Evolutionary conservation across 2,797 vertebrate species (phyloP), one percentile per base, ranked within the genome.

Genomic region (Melanitta fusca): DNA sequence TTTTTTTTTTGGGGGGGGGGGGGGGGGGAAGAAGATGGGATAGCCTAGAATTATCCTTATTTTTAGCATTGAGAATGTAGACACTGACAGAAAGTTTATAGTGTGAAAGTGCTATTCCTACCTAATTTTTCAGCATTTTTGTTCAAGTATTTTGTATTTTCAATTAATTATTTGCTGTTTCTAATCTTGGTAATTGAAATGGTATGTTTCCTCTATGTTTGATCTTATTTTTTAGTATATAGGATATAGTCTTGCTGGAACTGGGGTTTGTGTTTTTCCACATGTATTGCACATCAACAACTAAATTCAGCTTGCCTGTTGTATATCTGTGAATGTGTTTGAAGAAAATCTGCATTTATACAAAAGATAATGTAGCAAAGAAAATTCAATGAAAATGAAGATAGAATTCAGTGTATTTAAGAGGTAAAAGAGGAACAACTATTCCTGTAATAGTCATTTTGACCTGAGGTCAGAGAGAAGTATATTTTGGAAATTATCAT

Each of bases 301-400:
- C 54, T 93, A 77, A 90, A 43, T 91, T 94, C 81, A 92, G 25
- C 66, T 87, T 85, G 53, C n/a, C 14, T 82, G 27, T 91, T 72
- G 6, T 53, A 45, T 79, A 86, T 91, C 94, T 68, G 41, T 81
- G 20, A 86, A 70, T 82, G 5, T 88, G 45, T 83, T 91, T 95
- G 61, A 57, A 90, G 45, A 87, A 80, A 90, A 80, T 3, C 8
- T 83, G 15, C 88, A 38, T 73, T 97, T 90, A 73, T 6, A n/a
- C 65, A 77, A 82, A 87, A 49, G 49, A 47, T 79, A 78, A 38
- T 24, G 64, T 56, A 73, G 8, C 43, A 93, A 94, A 89, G 77
- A 13, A 94, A 87, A 91, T 92, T 87, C 66, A 88, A 12, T 65
- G 30, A 88, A 57, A 84, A 88, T 57, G 20, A 83, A 39, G 16